A percentile compares a stretch with the other conserved stretches of the same genome.
Evolutionary conservation across 2,113 vertebrate species (phyloP).

Genomic region (Oncorhynchus kisutch): DNA sequence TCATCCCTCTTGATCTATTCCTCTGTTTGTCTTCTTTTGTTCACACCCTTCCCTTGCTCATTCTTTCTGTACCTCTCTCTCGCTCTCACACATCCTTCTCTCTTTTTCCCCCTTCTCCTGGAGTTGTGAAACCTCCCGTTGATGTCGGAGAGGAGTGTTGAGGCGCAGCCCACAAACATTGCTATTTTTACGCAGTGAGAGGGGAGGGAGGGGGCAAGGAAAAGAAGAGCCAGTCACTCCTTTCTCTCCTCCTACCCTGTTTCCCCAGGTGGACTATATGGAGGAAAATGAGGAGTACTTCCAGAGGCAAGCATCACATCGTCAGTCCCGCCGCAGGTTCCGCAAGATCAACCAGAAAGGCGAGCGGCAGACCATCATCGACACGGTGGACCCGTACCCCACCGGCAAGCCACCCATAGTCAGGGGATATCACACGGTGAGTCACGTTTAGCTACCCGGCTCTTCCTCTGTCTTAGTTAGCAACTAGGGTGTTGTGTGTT

Average conservation of each 20-base stretch:
- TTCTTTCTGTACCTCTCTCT: too few relatives aligned
- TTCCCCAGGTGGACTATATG: conserved; percentile 95
- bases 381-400: conserved; percentile 94
- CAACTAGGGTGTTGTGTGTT: too few relatives aligned
- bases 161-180: conserved; percentile 52
- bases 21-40: too few relatives aligned
- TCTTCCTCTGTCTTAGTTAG: too few relatives aligned
- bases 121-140: conserved; percentile 48
- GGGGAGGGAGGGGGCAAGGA: conserved; percentile 19
- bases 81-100: too few relatives aligned
- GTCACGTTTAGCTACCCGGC: conserved; percentile 36
- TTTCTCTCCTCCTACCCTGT: conserved; percentile 38
- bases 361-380: conserved; percentile 97
- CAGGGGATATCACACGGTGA: conserved; percentile 96
- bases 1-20: too few relatives aligned
- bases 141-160: conserved; percentile 56
- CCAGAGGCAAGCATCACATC: conserved; percentile 94
- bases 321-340: conserved; percentile 95
- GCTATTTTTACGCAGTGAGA: conserved; percentile 70
- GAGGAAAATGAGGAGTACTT: conserved; percentile 99
- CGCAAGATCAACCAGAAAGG: conserved; percentile 99
- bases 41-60: too few relatives aligned
- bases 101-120: conserved; percentile 12
- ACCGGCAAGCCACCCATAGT: conserved; percentile 90
- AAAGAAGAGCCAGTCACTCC: conserved; percentile 48